Conservation (phyloP, 2,113 vertebrate species). For the Chunga burmeisteri region DNA sequence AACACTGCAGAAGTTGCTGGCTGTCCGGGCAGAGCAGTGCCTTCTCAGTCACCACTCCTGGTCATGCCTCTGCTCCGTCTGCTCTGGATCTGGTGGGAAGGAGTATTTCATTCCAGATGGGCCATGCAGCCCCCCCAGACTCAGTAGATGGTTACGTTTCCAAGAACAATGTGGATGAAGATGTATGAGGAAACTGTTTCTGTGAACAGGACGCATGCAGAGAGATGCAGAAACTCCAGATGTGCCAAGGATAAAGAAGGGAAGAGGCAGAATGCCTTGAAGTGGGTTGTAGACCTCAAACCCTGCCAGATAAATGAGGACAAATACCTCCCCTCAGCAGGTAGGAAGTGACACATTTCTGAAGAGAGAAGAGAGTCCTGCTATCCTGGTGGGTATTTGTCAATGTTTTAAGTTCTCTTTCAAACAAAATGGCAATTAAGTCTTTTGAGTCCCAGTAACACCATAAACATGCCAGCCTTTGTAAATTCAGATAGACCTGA, state of each 20-base stretch:
- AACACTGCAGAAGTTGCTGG: background rate
- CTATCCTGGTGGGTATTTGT: background rate
- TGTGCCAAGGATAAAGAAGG: background rate
- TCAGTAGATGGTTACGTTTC: background rate
- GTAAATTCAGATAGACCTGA: background rate
- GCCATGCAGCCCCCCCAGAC: fast-evolving
- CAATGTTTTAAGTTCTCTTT: background rate
- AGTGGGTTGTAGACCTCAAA: background rate
- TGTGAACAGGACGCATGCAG: background rate
- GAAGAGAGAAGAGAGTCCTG: background rate
- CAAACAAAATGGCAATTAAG: background rate
- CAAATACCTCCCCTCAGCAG: background rate
- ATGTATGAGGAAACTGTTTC: background rate
- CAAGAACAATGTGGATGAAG: background rate
- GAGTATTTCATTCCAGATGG: background rate
- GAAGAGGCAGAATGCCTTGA: background rate
- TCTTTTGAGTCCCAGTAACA: background rate
- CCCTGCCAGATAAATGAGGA: background rate
- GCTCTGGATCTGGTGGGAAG: background rate
- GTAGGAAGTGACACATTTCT: background rate
- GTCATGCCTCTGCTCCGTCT: background rate
- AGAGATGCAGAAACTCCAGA: background rate
- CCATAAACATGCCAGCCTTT: background rate
- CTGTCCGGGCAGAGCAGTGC: background rate
- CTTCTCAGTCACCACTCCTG: background rate